These are phyloP conservation scores for Tachina lurida DNA, from an alignment of 2,888 invertebrate genomes.

Conservation along the genomic window DNA sequence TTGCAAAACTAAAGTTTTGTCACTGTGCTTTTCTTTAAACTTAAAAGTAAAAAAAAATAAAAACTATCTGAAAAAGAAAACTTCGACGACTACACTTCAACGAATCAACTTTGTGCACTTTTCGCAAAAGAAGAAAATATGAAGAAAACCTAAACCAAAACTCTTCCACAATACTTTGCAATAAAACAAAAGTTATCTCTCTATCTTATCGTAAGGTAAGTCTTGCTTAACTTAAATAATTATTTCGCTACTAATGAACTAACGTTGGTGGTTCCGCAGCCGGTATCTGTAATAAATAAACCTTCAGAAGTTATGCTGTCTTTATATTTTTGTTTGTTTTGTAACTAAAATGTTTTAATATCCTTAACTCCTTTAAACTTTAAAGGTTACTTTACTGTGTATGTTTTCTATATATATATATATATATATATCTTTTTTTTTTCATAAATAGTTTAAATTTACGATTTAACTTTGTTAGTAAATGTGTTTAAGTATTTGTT, in stretches of 20 bases:
- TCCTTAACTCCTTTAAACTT: constrained; percentile 13
- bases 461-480: constrained; percentile 44
- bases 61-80: constrained; percentile 9
- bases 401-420: neutral
- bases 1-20: constrained; percentile 32
- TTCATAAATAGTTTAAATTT: constrained; percentile 17
- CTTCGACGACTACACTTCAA: constrained; percentile 46
- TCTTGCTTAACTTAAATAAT: constrained; percentile 58
- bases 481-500: constrained; percentile 57
- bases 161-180: constrained; percentile 32
- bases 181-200: constrained; percentile 50
- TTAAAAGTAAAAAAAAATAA: constrained; percentile 14
- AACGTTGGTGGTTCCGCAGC: neutral
- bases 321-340: neutral
- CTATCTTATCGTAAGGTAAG: constrained; percentile 68
- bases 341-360: constrained; percentile 12
- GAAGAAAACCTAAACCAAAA: constrained; percentile 43
- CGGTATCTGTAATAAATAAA: neutral
- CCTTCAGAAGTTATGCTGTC: neutral
- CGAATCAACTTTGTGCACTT: constrained; percentile 68
- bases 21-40: constrained; percentile 55
- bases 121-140: constrained; percentile 26
- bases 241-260: constrained; percentile 38
- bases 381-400: neutral
- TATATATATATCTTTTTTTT: neutral